These are phyloP conservation scores for Muntiacus reevesi DNA, from an alignment of 2,113 vertebrate species.

Conservation along the genomic window DNA sequence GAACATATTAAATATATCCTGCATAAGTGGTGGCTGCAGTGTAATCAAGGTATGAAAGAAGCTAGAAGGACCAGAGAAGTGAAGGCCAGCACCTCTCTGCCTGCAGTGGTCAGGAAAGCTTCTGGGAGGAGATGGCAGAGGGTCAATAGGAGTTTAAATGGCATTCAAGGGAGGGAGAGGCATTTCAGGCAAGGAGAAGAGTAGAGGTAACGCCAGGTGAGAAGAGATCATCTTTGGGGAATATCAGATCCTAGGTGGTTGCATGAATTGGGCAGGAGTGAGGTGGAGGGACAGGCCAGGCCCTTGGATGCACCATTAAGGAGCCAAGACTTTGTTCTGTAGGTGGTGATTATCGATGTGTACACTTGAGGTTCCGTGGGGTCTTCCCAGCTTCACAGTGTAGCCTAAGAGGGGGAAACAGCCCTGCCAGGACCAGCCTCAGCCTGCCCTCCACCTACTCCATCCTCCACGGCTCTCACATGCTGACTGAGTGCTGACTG, in stretches of 20 bases:
- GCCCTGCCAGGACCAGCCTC: fast-evolving
- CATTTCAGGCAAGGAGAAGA: not conserved
- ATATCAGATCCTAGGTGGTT: not conserved
- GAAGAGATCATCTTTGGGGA: not conserved
- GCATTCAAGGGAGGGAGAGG: not conserved
- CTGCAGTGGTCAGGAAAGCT: not conserved
- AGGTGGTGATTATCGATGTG: not conserved
- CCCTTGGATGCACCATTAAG: not conserved
- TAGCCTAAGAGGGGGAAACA: not conserved
- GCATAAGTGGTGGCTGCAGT: not conserved
- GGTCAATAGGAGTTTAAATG: not conserved
- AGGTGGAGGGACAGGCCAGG: not conserved
- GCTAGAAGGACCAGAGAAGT: not conserved
- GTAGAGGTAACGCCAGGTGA: not conserved
- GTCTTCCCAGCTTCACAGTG: not conserved
- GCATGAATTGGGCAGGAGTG: not conserved
- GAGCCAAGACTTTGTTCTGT: not conserved
- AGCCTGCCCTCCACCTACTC: not conserved
- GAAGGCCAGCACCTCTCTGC: not conserved
- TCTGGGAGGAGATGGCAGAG: not conserved
- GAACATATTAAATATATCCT: not conserved
- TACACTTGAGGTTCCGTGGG: not conserved
- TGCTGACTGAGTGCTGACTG: fast-evolving
- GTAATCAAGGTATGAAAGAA: not conserved
- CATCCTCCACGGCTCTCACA: not conserved